Evolutionary conservation across 2,797 vertebrate genomes (phyloP), one percentile per base, ranked within the genome.

Genomic region (Acomys russatus): DNA sequence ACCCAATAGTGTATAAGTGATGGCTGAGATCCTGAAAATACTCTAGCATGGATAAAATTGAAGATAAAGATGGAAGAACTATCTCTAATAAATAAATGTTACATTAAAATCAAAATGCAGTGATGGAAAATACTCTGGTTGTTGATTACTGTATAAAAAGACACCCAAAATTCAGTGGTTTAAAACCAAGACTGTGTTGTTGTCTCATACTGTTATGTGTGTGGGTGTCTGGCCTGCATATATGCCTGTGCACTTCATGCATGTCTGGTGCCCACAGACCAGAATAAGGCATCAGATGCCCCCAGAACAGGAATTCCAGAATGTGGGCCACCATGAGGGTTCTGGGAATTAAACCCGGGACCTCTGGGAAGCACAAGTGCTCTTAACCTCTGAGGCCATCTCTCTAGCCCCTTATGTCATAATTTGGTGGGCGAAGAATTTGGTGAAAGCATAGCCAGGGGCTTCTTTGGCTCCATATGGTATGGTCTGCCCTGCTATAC

Each of bases 61-160:
- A 89, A 30, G 33, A n/a, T 59, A 93, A 73, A 79, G 28, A 77
- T n/a, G 87, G 86, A 93, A 84, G 82, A 66, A 49, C 56, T 61
- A 15, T 38, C 56, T 82, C 79, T 18, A 25, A 9, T 68, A 17
- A 78, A 80, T 93, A 73, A 74, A 79, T 35, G 14, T 77, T 73
- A 56, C 56, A 6, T 4, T 68, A 88, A 38, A 94, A 91, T 5
- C 35, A 25, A 78, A 92, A 88, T 87, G 54, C 9, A 79, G 23
- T 54, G 59, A 68, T 70, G 61, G 33, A 49, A 30, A 20, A 38
- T 87, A n/a, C 66, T 79, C 56, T 74, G 88, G 2, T 63, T 84
- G 54, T 18, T 38, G 83, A 74, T 9, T 30, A 20, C 73, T 73
- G 12, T 33, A 0, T 68, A 76, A 49, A 88, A 7, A 15, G 66